A percentile compares a stretch with the other conserved stretches of the same genome.
Evolutionary conservation across 1,140 invertebrate species (phyloP).

Genomic region (Bathynomus jamesi): DNA sequence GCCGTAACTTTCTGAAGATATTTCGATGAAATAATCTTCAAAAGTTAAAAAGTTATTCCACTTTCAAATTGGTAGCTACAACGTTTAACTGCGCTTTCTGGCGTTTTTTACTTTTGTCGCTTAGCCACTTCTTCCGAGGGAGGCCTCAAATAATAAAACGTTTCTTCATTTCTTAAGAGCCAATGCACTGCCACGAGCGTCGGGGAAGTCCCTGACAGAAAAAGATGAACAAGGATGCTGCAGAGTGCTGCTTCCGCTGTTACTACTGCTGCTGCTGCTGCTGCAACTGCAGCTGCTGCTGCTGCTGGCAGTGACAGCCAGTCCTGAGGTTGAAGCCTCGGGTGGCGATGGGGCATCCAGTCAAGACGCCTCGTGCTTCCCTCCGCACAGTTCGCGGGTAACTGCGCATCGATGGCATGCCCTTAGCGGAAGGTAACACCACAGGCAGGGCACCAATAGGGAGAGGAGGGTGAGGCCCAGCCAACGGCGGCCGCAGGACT

Average conservation of each 20-base stretch:
- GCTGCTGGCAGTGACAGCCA: background rate
- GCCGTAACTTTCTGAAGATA: too few species aligned
- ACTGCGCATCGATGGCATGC: conserved; percentile 65
- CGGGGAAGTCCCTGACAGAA: background rate
- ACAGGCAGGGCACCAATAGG: conserved; percentile 82
- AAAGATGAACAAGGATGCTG: background rate
- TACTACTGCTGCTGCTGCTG: background rate
- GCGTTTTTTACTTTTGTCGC: too few species aligned
- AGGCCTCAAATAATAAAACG: too few species aligned
- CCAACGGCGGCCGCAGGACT: conserved; percentile 56
- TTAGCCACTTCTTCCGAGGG: too few species aligned
- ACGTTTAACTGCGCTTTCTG: too few species aligned
- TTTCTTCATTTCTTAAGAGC: too few species aligned
- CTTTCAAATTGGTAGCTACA: too few species aligned
- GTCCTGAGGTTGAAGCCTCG: background rate
- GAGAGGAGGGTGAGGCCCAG: conserved; percentile 74
- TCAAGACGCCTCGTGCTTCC: conserved; percentile 44
- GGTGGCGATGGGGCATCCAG: background rate
- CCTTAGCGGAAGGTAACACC: conserved; percentile 79
- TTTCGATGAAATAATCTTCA: too few species aligned
- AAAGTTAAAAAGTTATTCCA: too few species aligned
- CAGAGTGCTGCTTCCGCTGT: background rate
- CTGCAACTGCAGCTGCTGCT: background rate
- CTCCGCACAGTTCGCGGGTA: conserved; percentile 48
- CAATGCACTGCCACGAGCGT: background rate